Evolutionary conservation across 2,113 vertebrate species (phyloP).

Genomic region (Notiomystis cincta): DNA sequence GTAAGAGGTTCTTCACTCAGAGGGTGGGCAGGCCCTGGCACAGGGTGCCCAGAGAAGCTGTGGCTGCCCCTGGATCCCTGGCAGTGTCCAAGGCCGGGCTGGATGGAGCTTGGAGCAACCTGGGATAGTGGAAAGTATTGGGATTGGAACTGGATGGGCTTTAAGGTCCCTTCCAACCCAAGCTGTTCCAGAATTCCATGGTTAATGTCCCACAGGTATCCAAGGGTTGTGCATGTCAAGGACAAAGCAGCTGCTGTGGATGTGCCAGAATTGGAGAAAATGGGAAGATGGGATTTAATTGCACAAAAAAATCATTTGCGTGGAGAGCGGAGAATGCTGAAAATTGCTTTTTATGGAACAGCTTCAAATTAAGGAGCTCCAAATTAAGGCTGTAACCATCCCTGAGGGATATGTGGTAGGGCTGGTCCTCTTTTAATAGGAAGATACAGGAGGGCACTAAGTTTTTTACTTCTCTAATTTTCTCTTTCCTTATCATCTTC

Average conservation of each 20-base stretch:
- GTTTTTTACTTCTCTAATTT: background rate
- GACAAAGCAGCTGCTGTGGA: background rate
- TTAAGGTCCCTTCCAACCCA: background rate
- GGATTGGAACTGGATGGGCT: background rate
- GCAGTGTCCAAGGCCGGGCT: background rate
- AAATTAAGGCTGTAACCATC: background rate
- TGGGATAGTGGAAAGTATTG: background rate
- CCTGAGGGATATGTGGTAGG: background rate
- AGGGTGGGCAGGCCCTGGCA: background rate
- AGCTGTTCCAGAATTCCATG: background rate
- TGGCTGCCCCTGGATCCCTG: background rate
- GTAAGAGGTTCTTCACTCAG: background rate
- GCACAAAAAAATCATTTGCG: background rate
- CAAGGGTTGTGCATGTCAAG: background rate
- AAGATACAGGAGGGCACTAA: background rate
- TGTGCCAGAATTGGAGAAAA: background rate
- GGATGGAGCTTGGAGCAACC: accelerated
- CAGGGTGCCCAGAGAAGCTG: background rate
- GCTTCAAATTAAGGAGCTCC: background rate
- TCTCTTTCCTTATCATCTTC: background rate
- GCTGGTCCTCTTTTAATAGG: background rate
- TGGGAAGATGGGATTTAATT: background rate
- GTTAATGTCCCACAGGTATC: background rate
- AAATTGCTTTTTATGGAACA: background rate
- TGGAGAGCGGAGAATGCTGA: background rate